Evolutionary conservation across 2,888 invertebrate species (phyloP).

Genomic region (Lottia gigantea): DNA sequence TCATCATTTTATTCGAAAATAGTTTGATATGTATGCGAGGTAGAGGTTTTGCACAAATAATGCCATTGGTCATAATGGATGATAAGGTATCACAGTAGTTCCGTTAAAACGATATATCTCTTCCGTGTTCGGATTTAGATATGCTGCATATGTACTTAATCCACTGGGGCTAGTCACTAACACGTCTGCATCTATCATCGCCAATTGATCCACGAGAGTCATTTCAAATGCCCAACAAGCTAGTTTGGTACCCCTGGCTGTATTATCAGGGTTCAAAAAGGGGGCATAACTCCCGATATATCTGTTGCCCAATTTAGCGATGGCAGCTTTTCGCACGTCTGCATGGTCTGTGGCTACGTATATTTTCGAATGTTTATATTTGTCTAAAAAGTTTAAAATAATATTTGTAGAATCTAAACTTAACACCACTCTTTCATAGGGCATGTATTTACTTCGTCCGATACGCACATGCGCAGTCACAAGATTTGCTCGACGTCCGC

Average conservation of each 20-base stretch:
- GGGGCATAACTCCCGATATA: slow-evolving; percentile 13
- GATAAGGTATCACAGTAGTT: too few relatives aligned
- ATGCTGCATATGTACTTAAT: slow-evolving; percentile 18
- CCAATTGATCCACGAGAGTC: slow-evolving; percentile 15
- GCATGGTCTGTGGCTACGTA: slow-evolving; percentile 32
- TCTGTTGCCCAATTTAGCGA: background rate
- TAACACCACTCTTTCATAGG: slow-evolving; percentile 14
- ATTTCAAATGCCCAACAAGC: slow-evolving; percentile 13
- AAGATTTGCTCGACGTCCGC: too few relatives aligned
- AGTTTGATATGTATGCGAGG: too few relatives aligned
- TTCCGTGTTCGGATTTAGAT: too few relatives aligned
- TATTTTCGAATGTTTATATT: slow-evolving; percentile 22
- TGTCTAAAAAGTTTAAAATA: slow-evolving; percentile 27
- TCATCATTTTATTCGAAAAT: too few relatives aligned
- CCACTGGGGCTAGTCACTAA: slow-evolving; percentile 15
- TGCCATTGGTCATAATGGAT: too few relatives aligned
- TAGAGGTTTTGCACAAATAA: too few relatives aligned
- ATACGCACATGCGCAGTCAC: slow-evolving; percentile 28
- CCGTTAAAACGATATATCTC: too few relatives aligned
- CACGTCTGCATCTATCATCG: slow-evolving; percentile 12
- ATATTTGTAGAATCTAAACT: background rate
- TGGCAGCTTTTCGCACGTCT: slow-evolving; percentile 20
- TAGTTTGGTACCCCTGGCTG: background rate
- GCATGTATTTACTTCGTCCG: slow-evolving; percentile 22
- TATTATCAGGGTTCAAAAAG: slow-evolving; percentile 17